These are phyloP conservation scores for Bovichtus diacanthus DNA, from an alignment of 2,797 vertebrate species.

Conservation along the genomic window DNA sequence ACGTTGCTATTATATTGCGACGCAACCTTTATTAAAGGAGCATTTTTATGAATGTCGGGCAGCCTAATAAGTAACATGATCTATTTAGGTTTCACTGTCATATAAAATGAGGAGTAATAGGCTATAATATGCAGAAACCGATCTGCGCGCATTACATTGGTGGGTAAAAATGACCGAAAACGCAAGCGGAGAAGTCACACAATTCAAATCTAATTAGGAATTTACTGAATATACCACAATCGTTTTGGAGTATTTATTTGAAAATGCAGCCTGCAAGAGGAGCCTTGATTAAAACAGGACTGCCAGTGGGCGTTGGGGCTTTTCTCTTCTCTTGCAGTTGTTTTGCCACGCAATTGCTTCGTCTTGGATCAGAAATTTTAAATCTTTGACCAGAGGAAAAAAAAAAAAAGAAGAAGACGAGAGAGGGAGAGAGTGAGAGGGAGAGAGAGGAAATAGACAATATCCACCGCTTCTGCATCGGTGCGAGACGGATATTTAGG, in stretches of 20 bases:
- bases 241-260: constrained; percentile 61
- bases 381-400: constrained; percentile 65
- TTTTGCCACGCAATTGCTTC: constrained; percentile 87
- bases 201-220: constrained; percentile 59
- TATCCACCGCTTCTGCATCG: constrained; percentile 77
- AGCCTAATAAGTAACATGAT: constrained; percentile 64
- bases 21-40: constrained; percentile 60
- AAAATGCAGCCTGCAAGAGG: constrained; percentile 64
- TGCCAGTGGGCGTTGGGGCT: constrained; percentile 86
- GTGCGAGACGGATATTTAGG: constrained; percentile 67
- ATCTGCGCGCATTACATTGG: constrained; percentile 33
- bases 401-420: constrained; percentile 25
- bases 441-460: constrained; percentile 64
- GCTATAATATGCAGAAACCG: constrained; percentile 45
- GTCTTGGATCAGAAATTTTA: constrained; percentile 82
- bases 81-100: constrained; percentile 62
- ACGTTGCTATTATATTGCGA: constrained; percentile 35
- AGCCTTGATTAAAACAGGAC: constrained; percentile 88
- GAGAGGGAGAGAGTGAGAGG: not conserved
- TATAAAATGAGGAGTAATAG: constrained; percentile 55
- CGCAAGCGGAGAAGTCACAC: constrained; percentile 40
- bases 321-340: constrained; percentile 85
- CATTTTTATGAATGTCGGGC: constrained; percentile 62
- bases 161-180: constrained; percentile 42
- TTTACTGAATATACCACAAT: constrained; percentile 59